A percentile compares a stretch with the other conserved stretches of the same genome.
Evolutionary conservation across 2,797 vertebrate species (phyloP).

Genomic region (Lithobates pipiens): DNA sequence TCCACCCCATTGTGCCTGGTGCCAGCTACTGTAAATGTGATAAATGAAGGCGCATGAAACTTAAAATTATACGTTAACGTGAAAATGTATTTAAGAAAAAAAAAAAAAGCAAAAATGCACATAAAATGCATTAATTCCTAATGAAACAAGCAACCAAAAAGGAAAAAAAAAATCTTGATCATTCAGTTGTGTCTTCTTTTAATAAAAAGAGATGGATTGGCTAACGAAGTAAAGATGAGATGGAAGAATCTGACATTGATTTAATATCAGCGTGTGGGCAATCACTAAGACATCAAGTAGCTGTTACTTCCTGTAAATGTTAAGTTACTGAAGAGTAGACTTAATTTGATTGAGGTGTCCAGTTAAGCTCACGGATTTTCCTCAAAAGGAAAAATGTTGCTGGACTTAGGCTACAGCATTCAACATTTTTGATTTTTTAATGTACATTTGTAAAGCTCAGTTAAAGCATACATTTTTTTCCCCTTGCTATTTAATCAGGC

Average conservation of each 20-base stretch:
- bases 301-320: constrained; percentile 46
- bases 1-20: constrained; percentile 53
- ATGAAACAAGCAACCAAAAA: not conserved
- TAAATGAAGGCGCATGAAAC: constrained; percentile 37
- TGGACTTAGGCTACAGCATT: too few species aligned
- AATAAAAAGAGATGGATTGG: constrained; percentile 25
- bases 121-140: not conserved
- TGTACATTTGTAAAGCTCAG: too few species aligned
- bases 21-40: constrained; percentile 55
- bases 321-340: constrained; percentile 39
- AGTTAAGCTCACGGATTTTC: constrained; percentile 34
- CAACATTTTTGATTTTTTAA: too few species aligned
- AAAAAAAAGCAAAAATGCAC: too few species aligned
- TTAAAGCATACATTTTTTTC: too few species aligned
- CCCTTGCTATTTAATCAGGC: too few species aligned
- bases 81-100: not conserved
- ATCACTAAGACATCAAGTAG: constrained; percentile 8
- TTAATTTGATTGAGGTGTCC: constrained; percentile 58
- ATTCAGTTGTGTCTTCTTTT: not conserved
- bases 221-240: constrained; percentile 24
- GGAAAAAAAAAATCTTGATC: not conserved
- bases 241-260: constrained; percentile 41
- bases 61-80: constrained; percentile 44
- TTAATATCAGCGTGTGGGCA: constrained; percentile 40
- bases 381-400: constrained; percentile 11